phyloP scores from a whole-genome alignment of 2,797 vertebrate species.

The Mycteria americana region DNA sequence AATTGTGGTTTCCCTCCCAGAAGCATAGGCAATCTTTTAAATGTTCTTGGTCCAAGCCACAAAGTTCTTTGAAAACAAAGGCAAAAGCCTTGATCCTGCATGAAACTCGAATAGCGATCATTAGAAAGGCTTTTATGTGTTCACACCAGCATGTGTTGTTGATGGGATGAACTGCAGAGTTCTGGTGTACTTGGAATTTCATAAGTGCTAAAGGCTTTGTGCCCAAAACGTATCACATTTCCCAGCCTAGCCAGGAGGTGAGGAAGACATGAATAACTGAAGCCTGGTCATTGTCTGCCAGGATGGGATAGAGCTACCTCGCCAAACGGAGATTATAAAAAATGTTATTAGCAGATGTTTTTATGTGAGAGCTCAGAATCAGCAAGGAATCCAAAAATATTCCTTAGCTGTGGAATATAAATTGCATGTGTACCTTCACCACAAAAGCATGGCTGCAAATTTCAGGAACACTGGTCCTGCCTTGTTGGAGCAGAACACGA shows the following conservation, averaged over 20 bases:
- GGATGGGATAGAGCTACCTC: neutral
- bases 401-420: neutral
- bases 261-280: slow-evolving; percentile 45
- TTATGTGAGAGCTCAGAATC: slow-evolving; percentile 8
- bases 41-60: neutral
- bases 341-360: slow-evolving; percentile 55
- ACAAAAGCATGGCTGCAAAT: neutral
- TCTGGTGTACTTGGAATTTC: slow-evolving; percentile 26
- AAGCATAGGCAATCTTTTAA: neutral
- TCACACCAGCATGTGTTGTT: slow-evolving; percentile 12
- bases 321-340: slow-evolving; percentile 34
- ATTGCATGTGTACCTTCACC: neutral
- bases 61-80: slow-evolving; percentile 16
- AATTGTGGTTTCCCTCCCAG: slow-evolving; percentile 7
- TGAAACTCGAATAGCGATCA: neutral
- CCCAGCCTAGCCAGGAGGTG: slow-evolving; percentile 20
- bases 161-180: neutral
- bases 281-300: slow-evolving; percentile 36
- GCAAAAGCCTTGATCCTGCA: neutral
- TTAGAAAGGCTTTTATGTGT: neutral
- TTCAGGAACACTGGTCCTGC: neutral
- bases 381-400: neutral
- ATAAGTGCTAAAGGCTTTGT: slow-evolving; percentile 1
- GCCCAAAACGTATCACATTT: neutral
- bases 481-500: neutral